Evolutionary conservation across 2,888 invertebrate species (phyloP), one percentile per base, ranked within the genome.

Genomic region (Epinotia bilunana): DNA sequence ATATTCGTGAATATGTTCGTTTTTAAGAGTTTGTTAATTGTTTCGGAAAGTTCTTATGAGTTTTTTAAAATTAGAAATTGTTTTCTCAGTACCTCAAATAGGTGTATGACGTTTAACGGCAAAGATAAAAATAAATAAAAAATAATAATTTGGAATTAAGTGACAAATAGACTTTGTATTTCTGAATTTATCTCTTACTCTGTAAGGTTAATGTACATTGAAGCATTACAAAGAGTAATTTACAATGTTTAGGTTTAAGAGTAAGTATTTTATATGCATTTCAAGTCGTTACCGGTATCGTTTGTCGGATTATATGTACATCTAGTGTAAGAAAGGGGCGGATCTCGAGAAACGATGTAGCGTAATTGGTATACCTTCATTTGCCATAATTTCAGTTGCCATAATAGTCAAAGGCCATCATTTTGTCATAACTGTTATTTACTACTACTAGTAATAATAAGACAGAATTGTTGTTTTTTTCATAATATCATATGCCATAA

Each of bases 211-310:
- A 16, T 23, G 1, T 60, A 60, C 23, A 13, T 7, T 53, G 28
- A 13, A 23, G 12, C 58, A 39, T 74, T 64, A 64, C 70, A 70
- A 74, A 74, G 70, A 74, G 39, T 70, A 53, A 70, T 74, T 60
- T 39, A 74, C 69, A 46, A 70, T 39, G 11, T 74, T 53, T 74
- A 70, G 58, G 39, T n/a, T 6, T 64, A 70, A 60, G 70, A 23
- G 1, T 65, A 69, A 28, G 49, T 64, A 60, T 70, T 64, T 70
- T 5, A 65, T 71, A 71, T 67, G 72, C 75, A 75, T 72, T 75
- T 65, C 43, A 33, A 43, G 18, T 69, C 63, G 57, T 53, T 53
- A 53, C 65, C n/a, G 65, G 18, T 64, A 23, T 46, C 0, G 4
- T 46, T 55, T 28, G 9, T 57, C 39, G 28, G 7, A 11, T 60